Conservation (phyloP, 2,888 invertebrate genomes). For the Athalia circularis region DNA sequence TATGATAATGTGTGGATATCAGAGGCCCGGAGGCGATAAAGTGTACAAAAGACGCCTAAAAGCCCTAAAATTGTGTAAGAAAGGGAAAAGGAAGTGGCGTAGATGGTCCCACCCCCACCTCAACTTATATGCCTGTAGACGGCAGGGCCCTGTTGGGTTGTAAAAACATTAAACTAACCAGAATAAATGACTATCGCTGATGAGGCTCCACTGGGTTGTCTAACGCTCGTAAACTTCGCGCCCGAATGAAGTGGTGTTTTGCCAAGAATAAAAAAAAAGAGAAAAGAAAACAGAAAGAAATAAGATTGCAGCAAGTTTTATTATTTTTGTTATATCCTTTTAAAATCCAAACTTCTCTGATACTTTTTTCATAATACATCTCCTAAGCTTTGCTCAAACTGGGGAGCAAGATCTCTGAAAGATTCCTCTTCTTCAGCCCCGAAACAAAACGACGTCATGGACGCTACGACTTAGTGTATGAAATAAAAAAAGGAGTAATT, state of each 20-base stretch:
- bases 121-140: neutral
- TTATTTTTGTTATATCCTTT: neutral
- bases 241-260: conserved; percentile 32
- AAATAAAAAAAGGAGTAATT: neutral
- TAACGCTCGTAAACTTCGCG: conserved; percentile 34
- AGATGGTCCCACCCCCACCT: conserved; percentile 24
- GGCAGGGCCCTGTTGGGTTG: conserved; percentile 28
- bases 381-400: neutral
- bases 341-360: too few species aligned
- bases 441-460: too few species aligned
- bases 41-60: conserved; percentile 47
- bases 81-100: conserved; percentile 45
- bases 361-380: too few species aligned
- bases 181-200: conserved; percentile 48
- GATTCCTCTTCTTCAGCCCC: neutral
- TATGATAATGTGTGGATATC: conserved; percentile 37
- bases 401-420: too few species aligned
- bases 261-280: neutral
- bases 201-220: conserved; percentile 40
- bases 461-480: too few species aligned
- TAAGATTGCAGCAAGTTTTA: conserved; percentile 6
- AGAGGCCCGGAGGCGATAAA: conserved; percentile 34
- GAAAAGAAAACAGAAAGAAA: neutral
- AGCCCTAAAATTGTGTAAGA: conserved; percentile 46
- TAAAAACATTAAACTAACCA: conserved; percentile 50